Base-by-base conservation (phyloP, 1,140 invertebrate genomes). In the Trachymyrmex septentrionalis region DNA sequence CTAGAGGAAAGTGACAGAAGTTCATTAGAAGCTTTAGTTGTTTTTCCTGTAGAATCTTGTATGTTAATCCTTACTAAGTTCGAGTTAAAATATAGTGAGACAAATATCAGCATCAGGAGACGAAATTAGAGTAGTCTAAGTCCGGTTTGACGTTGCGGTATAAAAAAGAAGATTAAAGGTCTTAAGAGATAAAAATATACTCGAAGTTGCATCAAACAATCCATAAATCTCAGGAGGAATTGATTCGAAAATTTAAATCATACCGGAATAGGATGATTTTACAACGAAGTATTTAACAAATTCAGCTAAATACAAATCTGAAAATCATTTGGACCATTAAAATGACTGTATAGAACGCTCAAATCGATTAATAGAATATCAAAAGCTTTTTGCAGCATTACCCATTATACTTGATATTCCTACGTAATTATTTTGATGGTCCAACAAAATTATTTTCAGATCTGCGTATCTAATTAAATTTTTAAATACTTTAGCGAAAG, bases 161-260 rank as follows among this genome's bases (percentile, higher is more conserved):
- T 9, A 24, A 80, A 67, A 53, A 67, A 67, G 16, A 21, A 53
- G 44, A 59, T 67, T 80, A 67, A 80, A 67, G 38, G 14, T 80
- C 27, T 53, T 67, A 67, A 30, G 7, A 12, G 27, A 53, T 34
- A 67, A 66, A 30, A 30, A 34, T 48, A 48, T 6, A 44, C 16
- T 12, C 12, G 5, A 44, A 50, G 12, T 19, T 19, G 16, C 24
- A 19, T 5, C 57, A 63, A 12, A 66, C 24, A 78, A 21, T 21
- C 9, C 3, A 16, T 66, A 48, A 30, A 78, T 50, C 10, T 66
- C 10, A 7, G 9, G 5, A 48, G 10, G 12, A 16, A 9, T n/a
- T 61, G 19, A 38, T 53, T 16, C 3, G 21, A 50, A 34, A 48
- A n/a, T 21, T 64, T 24, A 34, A 66, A 50, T 50, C 2, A 55